Base-by-base conservation (phyloP, 2,888 invertebrate genomes). In the Eristalis pertinax region DNA sequence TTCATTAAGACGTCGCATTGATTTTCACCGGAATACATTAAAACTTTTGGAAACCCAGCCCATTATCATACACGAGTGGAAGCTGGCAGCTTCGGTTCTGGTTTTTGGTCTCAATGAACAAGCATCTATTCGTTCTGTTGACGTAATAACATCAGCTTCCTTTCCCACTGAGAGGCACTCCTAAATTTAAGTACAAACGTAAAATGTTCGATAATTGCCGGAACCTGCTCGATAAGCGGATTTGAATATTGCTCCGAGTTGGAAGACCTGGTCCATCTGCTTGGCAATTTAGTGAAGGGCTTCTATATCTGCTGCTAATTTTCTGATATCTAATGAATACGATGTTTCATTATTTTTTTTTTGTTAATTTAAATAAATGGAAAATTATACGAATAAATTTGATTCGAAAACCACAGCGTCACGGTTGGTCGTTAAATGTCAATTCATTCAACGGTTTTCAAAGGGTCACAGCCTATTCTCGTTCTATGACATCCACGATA, bases 201-300 rank as follows among this genome's bases (percentile, higher is more conserved):
- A 13, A 65, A 38, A 63, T 32, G 60, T 19, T 65, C 38, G 64
- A 32, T 65, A 38, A 65, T 65, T 35, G 19, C 38, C 32, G 64
- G 64, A 65, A 65, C 64, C 64, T 29, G 22, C 22, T 22, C 13
- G 22, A 7, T 26, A 60, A 50, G 19, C 24, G 60, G 13, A n/a
- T 24, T n/a, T 60, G 24, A 24, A 56, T 19, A 56, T 2, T 10
- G 22, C 60, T 60, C 5, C 4, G 1, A 13, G 13, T 13, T 24
- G 26, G 4, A 4, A 1, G 60, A 26, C n/a, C 19, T 60, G 13
- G 2, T 5, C 60, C 60, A 29, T 1, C 24, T 10, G 5, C 24
- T 24, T 29, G 60, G 58, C 22, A 38, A 13, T 13, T 38, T 38
- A 38, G 2, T 58, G 24, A 60, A 60, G 60, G 60, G 60, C 26